Base-by-base conservation (phyloP, 2,113 vertebrate species). In the Tautogolabrus adspersus region DNA sequence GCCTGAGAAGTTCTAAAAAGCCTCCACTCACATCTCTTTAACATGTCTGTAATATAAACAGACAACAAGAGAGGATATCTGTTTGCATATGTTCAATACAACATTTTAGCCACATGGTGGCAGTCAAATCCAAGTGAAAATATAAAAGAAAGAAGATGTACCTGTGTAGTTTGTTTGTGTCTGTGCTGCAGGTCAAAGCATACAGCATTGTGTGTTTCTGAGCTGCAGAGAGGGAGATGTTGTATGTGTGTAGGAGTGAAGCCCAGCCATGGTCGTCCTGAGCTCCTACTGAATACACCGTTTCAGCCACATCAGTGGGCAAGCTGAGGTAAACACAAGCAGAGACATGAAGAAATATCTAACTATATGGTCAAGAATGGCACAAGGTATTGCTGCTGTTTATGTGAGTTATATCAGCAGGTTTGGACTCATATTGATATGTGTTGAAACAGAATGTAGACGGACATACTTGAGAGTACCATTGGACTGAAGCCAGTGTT, bases 241-340 rank as follows among this genome's bases (percentile, higher is more conserved):
- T 84, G 77, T 95, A 95, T 38, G 81, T 87, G 26, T 93, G 78
- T 47, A 95, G 79, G 16, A 95, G 91, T 21, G 87, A 87, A 0
- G 69, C 52, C 95, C 95, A 95, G 38, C 94, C 94, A 0, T 77
- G 69, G 44, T 93, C 81, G 69, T 89, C 87, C 81, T 92, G 91
- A 38, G 94, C 94, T 67, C 95, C 95, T 11, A 93, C 89, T 66
- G 92, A 90, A 87, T 90, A 95, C 77, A 95, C 91, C 0, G 88
- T 95, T 52, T 87, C 72, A 59, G 83, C 84, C 61, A 95, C 93
- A 66, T 95, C 94, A 23, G 93, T 93, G 11, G 95, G 94, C 69
- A 94, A 86, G 63, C 94, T 95, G 11, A 22, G 56, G 58, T 76
- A 61, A 79, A 67, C 56, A 86, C 66, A 88, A 74, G 54, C 49